phyloP scores from a whole-genome alignment of 2,888 invertebrate genomes.

The Glaucopsyche alexis region DNA sequence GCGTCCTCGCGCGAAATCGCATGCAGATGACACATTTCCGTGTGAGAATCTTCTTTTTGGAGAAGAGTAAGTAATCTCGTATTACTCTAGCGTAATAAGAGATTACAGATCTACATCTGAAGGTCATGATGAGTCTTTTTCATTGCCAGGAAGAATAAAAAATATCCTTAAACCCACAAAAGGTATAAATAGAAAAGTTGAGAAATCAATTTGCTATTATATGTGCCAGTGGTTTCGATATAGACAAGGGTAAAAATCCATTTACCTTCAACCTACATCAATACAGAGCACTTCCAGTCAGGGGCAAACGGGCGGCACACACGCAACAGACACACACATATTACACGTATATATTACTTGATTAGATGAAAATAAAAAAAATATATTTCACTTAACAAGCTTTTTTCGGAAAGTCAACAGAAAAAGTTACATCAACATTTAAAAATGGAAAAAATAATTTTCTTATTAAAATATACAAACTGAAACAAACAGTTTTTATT shows the following conservation, averaged over 20 bases:
- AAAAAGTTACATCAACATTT: too few relatives aligned
- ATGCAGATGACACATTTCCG: too few relatives aligned
- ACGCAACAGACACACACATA: constrained; percentile 2
- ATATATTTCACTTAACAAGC: too few relatives aligned
- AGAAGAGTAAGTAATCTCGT: too few relatives aligned
- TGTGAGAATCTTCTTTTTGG: too few relatives aligned
- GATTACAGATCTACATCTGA: neutral
- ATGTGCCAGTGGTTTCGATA: constrained; percentile 21
- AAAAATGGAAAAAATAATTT: too few relatives aligned
- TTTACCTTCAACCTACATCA: constrained; percentile 42
- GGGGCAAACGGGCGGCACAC: neutral
- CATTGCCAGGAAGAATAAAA: neutral
- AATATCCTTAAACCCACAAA: neutral
- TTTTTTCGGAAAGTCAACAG: too few relatives aligned
- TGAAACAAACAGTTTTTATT: too few relatives aligned
- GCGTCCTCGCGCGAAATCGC: too few relatives aligned
- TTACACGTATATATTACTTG: neutral
- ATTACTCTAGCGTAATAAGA: too few relatives aligned
- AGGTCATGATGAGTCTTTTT: neutral
- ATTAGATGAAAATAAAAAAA: too few relatives aligned
- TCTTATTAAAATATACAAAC: too few relatives aligned
- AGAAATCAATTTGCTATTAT: constrained; percentile 21
- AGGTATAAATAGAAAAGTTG: constrained; percentile 5
- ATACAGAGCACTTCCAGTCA: constrained; percentile 24
- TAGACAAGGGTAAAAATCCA: constrained; percentile 34